phyloP scores from a whole-genome alignment of 2,888 invertebrate species.

The Strigamia maritima region DNA sequence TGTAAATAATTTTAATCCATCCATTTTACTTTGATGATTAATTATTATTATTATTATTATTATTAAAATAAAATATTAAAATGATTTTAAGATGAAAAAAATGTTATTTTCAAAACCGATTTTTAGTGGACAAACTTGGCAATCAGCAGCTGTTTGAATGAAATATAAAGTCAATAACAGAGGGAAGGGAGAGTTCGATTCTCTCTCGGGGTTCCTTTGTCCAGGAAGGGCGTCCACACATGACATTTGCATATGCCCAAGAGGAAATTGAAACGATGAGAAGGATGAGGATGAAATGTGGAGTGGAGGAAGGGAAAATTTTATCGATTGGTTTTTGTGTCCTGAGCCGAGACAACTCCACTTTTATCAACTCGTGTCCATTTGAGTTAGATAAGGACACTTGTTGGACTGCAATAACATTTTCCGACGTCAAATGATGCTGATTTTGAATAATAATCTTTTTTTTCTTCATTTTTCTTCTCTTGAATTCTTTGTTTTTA shows the following conservation, averaged over 20 bases:
- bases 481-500: not conserved
- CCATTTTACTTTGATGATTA: conserved; percentile 12
- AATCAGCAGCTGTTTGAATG: conserved; percentile 30
- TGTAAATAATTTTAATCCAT: conserved; percentile 28
- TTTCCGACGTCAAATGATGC: not conserved
- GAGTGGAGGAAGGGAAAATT: conserved; percentile 22
- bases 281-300: conserved; percentile 19
- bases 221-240: conserved; percentile 27
- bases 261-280: conserved; percentile 37
- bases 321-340: conserved; percentile 30
- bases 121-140: conserved; percentile 13
- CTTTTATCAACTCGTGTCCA: not conserved
- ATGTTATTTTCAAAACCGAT: not conserved
- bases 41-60: not conserved
- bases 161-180: conserved; percentile 19
- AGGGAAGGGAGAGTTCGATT: conserved; percentile 7
- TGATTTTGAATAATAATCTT: not conserved
- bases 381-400: not conserved
- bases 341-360: not conserved
- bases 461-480: not conserved
- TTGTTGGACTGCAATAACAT: conserved; percentile 1
- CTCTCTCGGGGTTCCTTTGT: conserved; percentile 32
- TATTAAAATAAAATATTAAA: conserved; percentile 15
- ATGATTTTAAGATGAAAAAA: not conserved
- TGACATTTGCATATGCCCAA: conserved; percentile 38